Evolutionary conservation across 2,888 invertebrate genomes (phyloP).

Genomic region (Hypomecis atomaria): DNA sequence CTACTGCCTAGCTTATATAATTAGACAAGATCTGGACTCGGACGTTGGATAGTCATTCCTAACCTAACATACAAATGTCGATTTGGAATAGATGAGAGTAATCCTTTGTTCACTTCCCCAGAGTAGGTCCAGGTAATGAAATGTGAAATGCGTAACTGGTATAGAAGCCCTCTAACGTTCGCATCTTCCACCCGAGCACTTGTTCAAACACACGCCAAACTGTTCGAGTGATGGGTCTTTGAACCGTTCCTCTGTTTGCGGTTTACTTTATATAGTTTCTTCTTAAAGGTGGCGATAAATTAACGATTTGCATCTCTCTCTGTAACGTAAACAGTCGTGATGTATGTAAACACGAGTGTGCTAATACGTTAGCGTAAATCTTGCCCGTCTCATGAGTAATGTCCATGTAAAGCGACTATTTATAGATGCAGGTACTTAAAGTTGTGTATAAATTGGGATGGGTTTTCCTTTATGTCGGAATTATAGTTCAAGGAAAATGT

Average conservation of each 20-base stretch:
- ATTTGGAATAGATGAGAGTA: background rate
- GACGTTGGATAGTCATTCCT: no score
- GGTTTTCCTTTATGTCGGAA: background rate
- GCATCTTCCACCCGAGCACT: slow-evolving; percentile 68
- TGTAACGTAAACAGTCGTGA: slow-evolving; percentile 71
- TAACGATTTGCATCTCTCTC: slow-evolving; percentile 80
- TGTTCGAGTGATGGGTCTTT: slow-evolving; percentile 79
- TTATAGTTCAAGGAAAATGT: background rate
- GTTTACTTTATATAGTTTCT: slow-evolving; percentile 79
- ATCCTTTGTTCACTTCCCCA: background rate
- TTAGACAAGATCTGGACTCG: no score
- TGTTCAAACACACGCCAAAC: slow-evolving; percentile 77
- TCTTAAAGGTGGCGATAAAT: slow-evolving; percentile 80
- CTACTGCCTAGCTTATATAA: no score
- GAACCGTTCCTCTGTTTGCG: slow-evolving; percentile 76
- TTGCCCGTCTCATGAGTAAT: slow-evolving; percentile 46
- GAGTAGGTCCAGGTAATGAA: slow-evolving; percentile 17
- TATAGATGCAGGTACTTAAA: slow-evolving; percentile 2
- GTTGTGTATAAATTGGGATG: background rate
- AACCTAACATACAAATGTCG: no score
- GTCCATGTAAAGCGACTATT: slow-evolving; percentile 36
- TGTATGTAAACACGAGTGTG: slow-evolving; percentile 70
- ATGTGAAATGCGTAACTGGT: slow-evolving; percentile 35
- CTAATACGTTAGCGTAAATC: slow-evolving; percentile 63
- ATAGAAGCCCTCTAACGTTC: slow-evolving; percentile 60